Evolutionary conservation across 2,797 vertebrate genomes (phyloP).

Genomic region (Benthosema pterotum): DNA sequence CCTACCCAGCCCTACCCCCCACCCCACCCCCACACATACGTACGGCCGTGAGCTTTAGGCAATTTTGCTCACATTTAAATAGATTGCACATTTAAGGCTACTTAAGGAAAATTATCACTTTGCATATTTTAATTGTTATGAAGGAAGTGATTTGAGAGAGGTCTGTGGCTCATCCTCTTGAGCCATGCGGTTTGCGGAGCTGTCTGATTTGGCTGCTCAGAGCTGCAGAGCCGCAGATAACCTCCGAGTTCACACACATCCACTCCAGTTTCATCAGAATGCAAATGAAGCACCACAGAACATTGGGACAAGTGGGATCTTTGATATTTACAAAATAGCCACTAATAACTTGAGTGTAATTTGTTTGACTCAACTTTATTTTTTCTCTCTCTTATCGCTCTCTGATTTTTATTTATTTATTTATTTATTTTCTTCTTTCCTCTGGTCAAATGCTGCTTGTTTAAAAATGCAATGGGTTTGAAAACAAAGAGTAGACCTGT

Average conservation of each 20-base stretch:
- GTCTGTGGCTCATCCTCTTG: slow-evolving; percentile 97
- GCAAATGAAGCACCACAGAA: slow-evolving; percentile 94
- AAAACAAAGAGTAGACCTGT: slow-evolving; percentile 44
- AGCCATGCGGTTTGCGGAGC: slow-evolving; percentile 88
- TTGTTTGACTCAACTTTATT: slow-evolving; percentile 95
- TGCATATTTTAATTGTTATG: slow-evolving; percentile 99
- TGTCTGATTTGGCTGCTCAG: slow-evolving; percentile 91
- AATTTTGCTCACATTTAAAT: slow-evolving; percentile 99
- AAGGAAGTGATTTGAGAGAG: slow-evolving; percentile 99
- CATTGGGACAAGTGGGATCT: slow-evolving; percentile 94
- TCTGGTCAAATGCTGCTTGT: slow-evolving; percentile 46
- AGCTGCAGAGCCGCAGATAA: slow-evolving; percentile 96
- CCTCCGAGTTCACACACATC: slow-evolving; percentile 95
- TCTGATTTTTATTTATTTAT: too few relatives aligned
- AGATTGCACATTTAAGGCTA: slow-evolving; percentile 99
- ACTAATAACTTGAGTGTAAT: slow-evolving; percentile 96
- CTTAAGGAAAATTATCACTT: slow-evolving; percentile 99
- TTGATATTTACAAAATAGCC: slow-evolving; percentile 99
- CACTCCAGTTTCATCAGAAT: slow-evolving; percentile 99
- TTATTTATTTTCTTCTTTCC: background rate
- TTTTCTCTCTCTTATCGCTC: slow-evolving; percentile 83
- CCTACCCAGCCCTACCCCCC: background rate
- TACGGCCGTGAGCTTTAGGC: slow-evolving; percentile 94
- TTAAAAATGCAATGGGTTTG: slow-evolving; percentile 43
- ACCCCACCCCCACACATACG: slow-evolving; percentile 49